Evolutionary conservation across 2,888 invertebrate species (phyloP).

Genomic region (Drosophila ustulata): DNA sequence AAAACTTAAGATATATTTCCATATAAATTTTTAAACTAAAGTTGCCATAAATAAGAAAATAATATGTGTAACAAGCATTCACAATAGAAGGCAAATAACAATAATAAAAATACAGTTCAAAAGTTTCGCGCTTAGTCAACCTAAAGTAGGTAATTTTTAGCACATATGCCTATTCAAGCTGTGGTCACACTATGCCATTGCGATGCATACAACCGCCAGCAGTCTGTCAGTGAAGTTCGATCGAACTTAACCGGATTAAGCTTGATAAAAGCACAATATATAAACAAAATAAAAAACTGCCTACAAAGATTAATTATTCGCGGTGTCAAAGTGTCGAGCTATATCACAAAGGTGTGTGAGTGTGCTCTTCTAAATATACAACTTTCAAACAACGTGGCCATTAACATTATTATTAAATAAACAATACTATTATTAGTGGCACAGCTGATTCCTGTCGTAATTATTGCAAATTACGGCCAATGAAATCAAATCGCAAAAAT

Average conservation of each 20-base stretch:
- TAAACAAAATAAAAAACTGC: conserved; percentile 1
- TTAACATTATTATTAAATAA: conserved; percentile 1
- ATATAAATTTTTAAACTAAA: no score
- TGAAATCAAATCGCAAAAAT: conserved; percentile 28
- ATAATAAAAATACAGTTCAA: not conserved
- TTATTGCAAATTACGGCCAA: conserved; percentile 13
- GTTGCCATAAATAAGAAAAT: no score
- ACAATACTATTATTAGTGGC: conserved; percentile 5
- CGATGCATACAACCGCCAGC: conserved; percentile 1
- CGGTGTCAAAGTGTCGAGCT: conserved; percentile 44
- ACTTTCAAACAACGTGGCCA: no score
- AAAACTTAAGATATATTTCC: not conserved
- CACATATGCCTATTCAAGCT: not conserved
- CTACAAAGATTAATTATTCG: not conserved
- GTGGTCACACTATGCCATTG: not conserved
- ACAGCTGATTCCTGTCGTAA: conserved; percentile 1
- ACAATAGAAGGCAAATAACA: not conserved
- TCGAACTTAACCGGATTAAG: not conserved
- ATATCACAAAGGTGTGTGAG: conserved; percentile 33
- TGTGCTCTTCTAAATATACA: no score
- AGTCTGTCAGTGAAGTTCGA: conserved; percentile 1
- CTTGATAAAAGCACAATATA: not conserved
- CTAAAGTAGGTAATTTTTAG: not conserved
- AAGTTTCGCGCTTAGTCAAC: not conserved
- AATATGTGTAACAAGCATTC: no score